Evolutionary conservation across 2,888 invertebrate species (phyloP), one percentile per base, ranked within the genome.

Genomic region (Zeuzera pyrina): DNA sequence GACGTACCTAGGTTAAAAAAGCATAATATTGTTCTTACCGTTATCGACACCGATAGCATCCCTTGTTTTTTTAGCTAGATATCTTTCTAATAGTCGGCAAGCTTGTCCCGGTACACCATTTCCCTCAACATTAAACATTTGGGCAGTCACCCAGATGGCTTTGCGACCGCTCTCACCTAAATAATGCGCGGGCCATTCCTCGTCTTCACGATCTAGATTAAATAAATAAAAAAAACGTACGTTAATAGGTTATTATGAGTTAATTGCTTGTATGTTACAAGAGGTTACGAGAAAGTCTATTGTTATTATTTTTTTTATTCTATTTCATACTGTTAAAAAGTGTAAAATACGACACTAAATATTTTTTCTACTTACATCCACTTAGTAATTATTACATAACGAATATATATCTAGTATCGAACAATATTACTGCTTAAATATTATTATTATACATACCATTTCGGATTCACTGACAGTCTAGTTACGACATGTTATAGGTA

Each of bases 21-120:
- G n/a, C n/a, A n/a, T n/a, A n/a, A n/a, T n/a, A n/a, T 8, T 6
- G 8, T 4, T 19, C 19, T 6, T 19, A 19, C 19, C 19, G 8
- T 4, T 19, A 19, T 19, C 19, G 5, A 5, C 8, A 19, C 8
- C 19, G 5, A 8, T 8, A 19, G 8, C 5, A 5, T 19, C 5
- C 19, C 19, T 19, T 19, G 8, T 19, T 19, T 19, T 19, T 8
- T 19, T 19, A 6, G 44, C 27, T 10, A 73, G 38, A 33, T 58
- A 66, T 1, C 49, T 52, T 38, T 74, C 71, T 3, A 72, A 19
- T 3, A 73, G 46, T 1, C 49, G 47, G 35, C 73, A 72, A 1
- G 69, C 57, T 29, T 47, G 51, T 0, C 58, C 67, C 2, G 68
- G 59, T 2, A 70, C 50, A 2, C 73, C 72, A 21, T 48, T 40